phyloP scores from a whole-genome alignment of 2,888 invertebrate species.

The Ecdyonurus torrentis region DNA sequence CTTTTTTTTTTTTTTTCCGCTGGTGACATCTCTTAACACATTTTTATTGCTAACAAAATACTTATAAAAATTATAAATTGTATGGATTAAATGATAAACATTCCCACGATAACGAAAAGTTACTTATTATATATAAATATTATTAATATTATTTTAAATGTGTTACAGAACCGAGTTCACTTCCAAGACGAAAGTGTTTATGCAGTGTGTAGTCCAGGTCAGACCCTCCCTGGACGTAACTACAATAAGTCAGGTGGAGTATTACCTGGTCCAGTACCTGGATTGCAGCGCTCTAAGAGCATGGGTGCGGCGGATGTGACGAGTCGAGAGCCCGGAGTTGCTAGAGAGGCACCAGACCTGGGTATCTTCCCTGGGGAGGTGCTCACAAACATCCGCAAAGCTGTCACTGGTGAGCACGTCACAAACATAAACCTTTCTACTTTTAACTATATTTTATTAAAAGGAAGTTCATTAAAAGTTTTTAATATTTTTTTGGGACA shows the following conservation, averaged over 20 bases:
- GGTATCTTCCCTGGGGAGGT: conserved; percentile 58
- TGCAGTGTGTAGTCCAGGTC: neutral
- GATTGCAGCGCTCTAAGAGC: conserved; percentile 68
- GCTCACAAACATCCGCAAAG: conserved; percentile 54
- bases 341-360: conserved; percentile 49
- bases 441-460: too few relatives aligned
- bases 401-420: conserved; percentile 54
- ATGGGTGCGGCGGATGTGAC: conserved; percentile 58
- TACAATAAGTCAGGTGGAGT: neutral
- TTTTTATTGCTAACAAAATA: too few relatives aligned
- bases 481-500: too few relatives aligned
- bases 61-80: too few relatives aligned
- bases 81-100: too few relatives aligned
- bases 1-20: too few relatives aligned
- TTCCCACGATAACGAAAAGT: too few relatives aligned
- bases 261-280: conserved; percentile 19
- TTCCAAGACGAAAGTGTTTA: conserved; percentile 27
- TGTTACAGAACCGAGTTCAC: conserved; percentile 38
- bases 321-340: conserved; percentile 42
- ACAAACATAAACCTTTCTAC: too few relatives aligned
- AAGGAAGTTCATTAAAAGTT: too few relatives aligned
- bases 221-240: neutral
- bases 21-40: too few relatives aligned
- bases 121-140: too few relatives aligned
- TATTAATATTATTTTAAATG: conserved; percentile 18